Evolutionary conservation across 2,113 vertebrate genomes (phyloP).

Genomic region (Dryoscopus gambensis): DNA sequence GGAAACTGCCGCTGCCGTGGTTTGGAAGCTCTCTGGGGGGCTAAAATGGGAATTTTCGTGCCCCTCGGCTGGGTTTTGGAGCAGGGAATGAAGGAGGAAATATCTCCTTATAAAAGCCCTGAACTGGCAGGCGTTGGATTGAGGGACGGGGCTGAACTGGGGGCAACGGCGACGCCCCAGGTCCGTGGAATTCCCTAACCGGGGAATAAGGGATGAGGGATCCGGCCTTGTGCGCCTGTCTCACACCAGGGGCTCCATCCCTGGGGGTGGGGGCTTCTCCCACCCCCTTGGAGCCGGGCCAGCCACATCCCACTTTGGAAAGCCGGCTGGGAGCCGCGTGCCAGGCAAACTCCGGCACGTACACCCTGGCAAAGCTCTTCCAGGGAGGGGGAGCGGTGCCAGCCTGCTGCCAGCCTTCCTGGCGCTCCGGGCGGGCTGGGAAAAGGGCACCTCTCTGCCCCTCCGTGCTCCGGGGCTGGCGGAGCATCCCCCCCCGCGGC

Average conservation of each 20-base stretch:
- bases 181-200: accelerated
- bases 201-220: neutral
- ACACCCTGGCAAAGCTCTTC: neutral
- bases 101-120: neutral
- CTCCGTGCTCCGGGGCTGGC: neutral
- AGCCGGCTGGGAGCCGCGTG: neutral
- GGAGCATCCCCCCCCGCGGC: neutral
- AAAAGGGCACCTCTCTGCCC: neutral
- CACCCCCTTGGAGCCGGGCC: neutral
- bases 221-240: neutral
- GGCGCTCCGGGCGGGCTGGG: neutral
- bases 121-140: accelerated
- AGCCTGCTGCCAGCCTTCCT: neutral
- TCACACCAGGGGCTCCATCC: neutral
- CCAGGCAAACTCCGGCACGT: neutral
- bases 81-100: neutral
- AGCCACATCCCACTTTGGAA: neutral
- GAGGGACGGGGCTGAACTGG: neutral
- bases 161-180: accelerated
- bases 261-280: neutral
- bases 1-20: accelerated
- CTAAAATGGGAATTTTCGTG: neutral
- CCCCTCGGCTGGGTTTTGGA: neutral
- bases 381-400: neutral
- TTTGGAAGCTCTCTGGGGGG: neutral